Evolutionary conservation across 2,888 invertebrate species (phyloP), one percentile per base, ranked within the genome.

Genomic region (Clunio marinus): DNA sequence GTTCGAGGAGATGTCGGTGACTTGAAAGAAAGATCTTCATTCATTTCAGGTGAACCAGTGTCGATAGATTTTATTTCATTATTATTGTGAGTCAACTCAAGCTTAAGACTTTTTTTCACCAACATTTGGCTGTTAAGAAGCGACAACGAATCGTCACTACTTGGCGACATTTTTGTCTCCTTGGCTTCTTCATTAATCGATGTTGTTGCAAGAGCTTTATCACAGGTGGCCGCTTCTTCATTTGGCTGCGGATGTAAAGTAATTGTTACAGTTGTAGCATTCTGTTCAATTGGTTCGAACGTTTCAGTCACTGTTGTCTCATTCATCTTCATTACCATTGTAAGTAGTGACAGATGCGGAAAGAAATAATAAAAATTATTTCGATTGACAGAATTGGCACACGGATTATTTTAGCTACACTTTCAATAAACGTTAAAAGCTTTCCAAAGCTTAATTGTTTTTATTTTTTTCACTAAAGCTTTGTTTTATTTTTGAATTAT

Each of bases 21-120:
- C 17, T 55, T 66, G 13, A 28, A 51, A 8, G 28, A 15, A 10
- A 46, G 13, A 20, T 66, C 66, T 1, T 46, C 28, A 0, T 66
- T 32, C 10, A 41, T 41, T 41, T 45, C 51, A 13, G 27, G 65
- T 1, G 45, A 45, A 7, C 45, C 45, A 5, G 57, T 57, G 27
- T 24, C 25, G 13, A 25, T 57, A 2, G 25, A 57, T 20, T 13
- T 3, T 4, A 55, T 55, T 17, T 66, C 41, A 63, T 63, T 69
- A 41, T 41, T 65, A 24, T 59, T 69, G 10, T 57, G 58, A 22
- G 66, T 35, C 35, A 79, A 72, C 73, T 79, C 78, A 45, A 79
- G 73, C 70, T 77, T 78, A 10, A 79, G 73, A 76, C 75, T 71
- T 76, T 76, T 69, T 76, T 78, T 78, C 75, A 65, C 75, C 72